Percentiles rank a stretch among this genome's conserved stretches.
These are phyloP conservation scores for Enhydra lutris DNA, from an alignment of 2,113 vertebrate species.

Conservation along the genomic window DNA sequence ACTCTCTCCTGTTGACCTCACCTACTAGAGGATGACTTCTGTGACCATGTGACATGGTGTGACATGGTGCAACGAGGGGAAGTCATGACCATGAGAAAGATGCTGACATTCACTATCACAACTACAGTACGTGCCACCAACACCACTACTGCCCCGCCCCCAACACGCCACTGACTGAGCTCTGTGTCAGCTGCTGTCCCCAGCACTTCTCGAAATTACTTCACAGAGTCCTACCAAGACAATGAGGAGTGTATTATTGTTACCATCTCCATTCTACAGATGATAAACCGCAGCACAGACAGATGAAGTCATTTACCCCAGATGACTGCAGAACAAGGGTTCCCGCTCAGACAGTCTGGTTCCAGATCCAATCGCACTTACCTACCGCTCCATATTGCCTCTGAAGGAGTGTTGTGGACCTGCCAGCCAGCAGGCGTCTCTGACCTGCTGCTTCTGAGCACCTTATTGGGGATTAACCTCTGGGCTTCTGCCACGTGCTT, in stretches of 20 bases:
- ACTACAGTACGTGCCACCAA: fast-evolving
- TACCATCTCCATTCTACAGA: not conserved
- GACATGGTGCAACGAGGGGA: not conserved
- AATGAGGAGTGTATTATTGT: not conserved
- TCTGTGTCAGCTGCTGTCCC: not conserved
- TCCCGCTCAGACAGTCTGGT: not conserved
- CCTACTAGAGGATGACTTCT: not conserved
- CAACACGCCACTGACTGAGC: fast-evolving
- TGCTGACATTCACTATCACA: not conserved
- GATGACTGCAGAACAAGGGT: not conserved
- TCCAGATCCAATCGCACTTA: not conserved
- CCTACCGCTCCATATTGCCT: not conserved
- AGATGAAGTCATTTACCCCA: not conserved
- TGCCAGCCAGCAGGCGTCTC: not conserved
- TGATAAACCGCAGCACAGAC: not conserved
- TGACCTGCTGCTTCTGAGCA: not conserved
- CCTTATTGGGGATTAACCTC: not conserved
- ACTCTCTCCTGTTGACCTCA: not conserved
- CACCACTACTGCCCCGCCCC: too few relatives aligned
- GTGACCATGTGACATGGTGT: not conserved
- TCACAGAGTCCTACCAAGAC: not conserved
- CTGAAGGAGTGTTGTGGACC: not conserved
- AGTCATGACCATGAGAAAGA: not conserved
- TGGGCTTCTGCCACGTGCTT: not conserved
- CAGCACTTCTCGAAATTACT: not conserved